These are phyloP conservation scores for Eucidaris tribuloides DNA, from an alignment of 35 echinoderm and acorn worm genomes.

Conservation along the genomic window DNA sequence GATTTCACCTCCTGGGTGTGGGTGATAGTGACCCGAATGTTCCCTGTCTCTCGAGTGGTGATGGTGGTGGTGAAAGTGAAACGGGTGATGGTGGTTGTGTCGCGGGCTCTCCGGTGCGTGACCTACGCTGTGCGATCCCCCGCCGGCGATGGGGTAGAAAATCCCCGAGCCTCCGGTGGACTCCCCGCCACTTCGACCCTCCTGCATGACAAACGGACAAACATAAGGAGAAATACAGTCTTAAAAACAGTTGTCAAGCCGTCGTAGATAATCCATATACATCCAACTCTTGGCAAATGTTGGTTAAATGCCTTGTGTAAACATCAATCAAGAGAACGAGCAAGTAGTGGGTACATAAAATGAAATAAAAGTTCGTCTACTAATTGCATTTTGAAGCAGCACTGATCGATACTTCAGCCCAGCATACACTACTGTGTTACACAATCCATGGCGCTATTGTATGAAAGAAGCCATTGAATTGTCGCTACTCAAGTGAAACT, in stretches of 20 bases:
- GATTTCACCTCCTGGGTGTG: conserved; percentile 24
- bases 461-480: too few relatives aligned
- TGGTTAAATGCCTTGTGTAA: not conserved
- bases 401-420: too few relatives aligned
- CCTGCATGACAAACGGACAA: not conserved
- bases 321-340: not conserved
- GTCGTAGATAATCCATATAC: not conserved
- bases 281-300: not conserved
- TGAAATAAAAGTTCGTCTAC: not conserved
- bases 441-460: too few relatives aligned
- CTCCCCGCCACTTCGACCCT: conserved; percentile 12
- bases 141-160: conserved; percentile 53
- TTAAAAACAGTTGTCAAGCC: not conserved
- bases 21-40: not conserved
- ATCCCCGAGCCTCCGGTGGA: conserved; percentile 35
- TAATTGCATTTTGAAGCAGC: not conserved
- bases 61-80: conserved; percentile 14
- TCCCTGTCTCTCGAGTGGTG: conserved; percentile 15
- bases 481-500: too few relatives aligned
- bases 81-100: conserved; percentile 15
- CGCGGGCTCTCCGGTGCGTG: conserved; percentile 33
- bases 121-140: conserved; percentile 14
- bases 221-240: not conserved
- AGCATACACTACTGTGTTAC: too few relatives aligned
- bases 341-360: not conserved